phyloP scores from a whole-genome alignment of 2,797 vertebrate genomes.

The Takifugu ocellatus region DNA sequence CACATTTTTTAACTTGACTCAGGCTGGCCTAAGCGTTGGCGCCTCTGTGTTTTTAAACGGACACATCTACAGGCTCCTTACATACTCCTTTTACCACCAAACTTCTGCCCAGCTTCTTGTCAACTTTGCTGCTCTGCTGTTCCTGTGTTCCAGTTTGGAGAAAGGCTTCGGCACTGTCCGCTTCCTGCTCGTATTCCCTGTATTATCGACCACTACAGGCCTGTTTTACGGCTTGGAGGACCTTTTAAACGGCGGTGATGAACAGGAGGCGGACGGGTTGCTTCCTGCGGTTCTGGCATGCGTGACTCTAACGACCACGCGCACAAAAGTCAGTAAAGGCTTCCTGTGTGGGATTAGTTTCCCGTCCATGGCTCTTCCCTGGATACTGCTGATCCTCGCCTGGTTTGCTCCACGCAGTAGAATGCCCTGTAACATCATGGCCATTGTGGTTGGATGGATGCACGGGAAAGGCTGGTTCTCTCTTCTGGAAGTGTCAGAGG shows the following conservation, averaged over 20 bases:
- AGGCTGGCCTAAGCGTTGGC: slow-evolving; percentile 48
- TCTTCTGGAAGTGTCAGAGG: slow-evolving; percentile 54
- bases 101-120: slow-evolving; percentile 51
- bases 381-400: slow-evolving; percentile 58
- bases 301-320: slow-evolving; percentile 62
- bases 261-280: slow-evolving; percentile 46
- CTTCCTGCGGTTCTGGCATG: slow-evolving; percentile 56
- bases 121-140: slow-evolving; percentile 35
- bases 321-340: slow-evolving; percentile 58
- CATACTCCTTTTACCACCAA: slow-evolving; percentile 53
- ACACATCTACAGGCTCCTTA: slow-evolving; percentile 51
- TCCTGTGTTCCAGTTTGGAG: slow-evolving; percentile 61
- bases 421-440: slow-evolving; percentile 62
- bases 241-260: slow-evolving; percentile 29
- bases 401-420: slow-evolving; percentile 49
- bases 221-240: slow-evolving; percentile 60
- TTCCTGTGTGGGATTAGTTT: slow-evolving; percentile 67
- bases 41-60: slow-evolving; percentile 48
- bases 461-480: slow-evolving; percentile 62
- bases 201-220: slow-evolving; percentile 55
- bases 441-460: slow-evolving; percentile 55
- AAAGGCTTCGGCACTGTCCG: slow-evolving; percentile 65
- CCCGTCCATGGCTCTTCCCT: slow-evolving; percentile 62
- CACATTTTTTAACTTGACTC: slow-evolving; percentile 21
- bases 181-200: slow-evolving; percentile 55